Conservation (phyloP, 2,888 invertebrate genomes). For the Zhuqinia jingwanae region DNA sequence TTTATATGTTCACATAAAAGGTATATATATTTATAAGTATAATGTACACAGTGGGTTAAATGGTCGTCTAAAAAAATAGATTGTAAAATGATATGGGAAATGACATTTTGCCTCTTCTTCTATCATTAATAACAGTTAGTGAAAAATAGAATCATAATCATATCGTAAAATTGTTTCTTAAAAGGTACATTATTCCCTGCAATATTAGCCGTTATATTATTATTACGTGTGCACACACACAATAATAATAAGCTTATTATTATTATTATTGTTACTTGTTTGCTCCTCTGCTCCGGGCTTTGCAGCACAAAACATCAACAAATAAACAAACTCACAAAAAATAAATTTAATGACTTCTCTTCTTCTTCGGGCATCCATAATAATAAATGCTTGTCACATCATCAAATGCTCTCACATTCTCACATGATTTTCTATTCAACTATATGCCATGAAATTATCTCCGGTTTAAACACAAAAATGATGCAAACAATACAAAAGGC, state of each 20-base stretch:
- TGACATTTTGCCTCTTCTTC: constrained; percentile 41
- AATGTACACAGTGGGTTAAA: constrained; percentile 13
- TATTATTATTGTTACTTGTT: too few relatives aligned
- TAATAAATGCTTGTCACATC: background rate
- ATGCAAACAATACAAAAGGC: constrained; percentile 11
- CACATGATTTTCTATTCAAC: too few relatives aligned
- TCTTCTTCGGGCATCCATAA: constrained; percentile 13
- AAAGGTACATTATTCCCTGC: constrained; percentile 7
- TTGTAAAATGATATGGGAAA: constrained; percentile 64
- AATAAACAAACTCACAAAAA: constrained; percentile 34
- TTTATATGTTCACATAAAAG: background rate
- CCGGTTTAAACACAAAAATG: background rate
- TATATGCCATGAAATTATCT: constrained; percentile 22
- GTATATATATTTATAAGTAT: too few relatives aligned
- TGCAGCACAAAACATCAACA: constrained; percentile 40
- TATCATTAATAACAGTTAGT: constrained; percentile 41
- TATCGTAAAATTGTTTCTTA: constrained; percentile 26
- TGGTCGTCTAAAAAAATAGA: constrained; percentile 32
- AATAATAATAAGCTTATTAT: background rate
- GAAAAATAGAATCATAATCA: constrained; percentile 47
- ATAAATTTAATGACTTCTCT: constrained; percentile 41
- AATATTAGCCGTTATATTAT: constrained; percentile 7
- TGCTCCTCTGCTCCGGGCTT: constrained; percentile 34
- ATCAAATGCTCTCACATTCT: too few relatives aligned
- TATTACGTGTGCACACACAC: constrained; percentile 38